Conservation (phyloP, 2,888 invertebrate genomes). For the Horisme vitalbata region DNA sequence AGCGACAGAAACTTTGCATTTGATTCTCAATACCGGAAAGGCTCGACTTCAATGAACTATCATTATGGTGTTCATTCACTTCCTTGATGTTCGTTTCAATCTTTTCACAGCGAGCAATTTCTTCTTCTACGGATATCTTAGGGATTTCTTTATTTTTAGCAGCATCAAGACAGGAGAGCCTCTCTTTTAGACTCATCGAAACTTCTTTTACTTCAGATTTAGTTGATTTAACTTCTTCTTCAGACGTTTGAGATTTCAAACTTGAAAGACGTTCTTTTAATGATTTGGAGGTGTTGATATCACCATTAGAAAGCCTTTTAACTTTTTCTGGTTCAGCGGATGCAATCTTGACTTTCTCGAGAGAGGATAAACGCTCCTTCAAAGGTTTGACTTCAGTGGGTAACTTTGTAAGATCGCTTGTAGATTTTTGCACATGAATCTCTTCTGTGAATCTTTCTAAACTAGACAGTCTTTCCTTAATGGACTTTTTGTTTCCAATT, state of each 20-base stretch:
- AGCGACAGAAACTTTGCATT: constrained; percentile 85
- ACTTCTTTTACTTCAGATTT: constrained; percentile 75
- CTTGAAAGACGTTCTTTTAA: constrained; percentile 76
- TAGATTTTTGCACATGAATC: constrained; percentile 66
- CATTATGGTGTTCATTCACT: constrained; percentile 52
- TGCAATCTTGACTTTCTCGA: constrained; percentile 81
- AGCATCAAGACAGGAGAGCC: constrained; percentile 76
- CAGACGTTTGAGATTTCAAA: constrained; percentile 71
- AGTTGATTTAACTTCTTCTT: constrained; percentile 63
- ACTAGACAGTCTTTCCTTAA: constrained; percentile 87
- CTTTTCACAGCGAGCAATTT: constrained; percentile 53
- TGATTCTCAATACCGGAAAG: constrained; percentile 76
- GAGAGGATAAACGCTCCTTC: constrained; percentile 84
- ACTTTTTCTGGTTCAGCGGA: constrained; percentile 72
- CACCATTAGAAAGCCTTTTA: constrained; percentile 72
- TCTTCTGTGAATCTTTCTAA: constrained; percentile 86
- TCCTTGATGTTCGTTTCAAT: constrained; percentile 51
- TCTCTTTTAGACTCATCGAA: constrained; percentile 80
- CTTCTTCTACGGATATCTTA: constrained; percentile 69
- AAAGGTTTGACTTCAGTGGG: constrained; percentile 85
- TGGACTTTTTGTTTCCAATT: constrained; percentile 85
- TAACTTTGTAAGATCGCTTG: constrained; percentile 72
- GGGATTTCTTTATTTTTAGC: constrained; percentile 76
- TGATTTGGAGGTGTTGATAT: constrained; percentile 66
- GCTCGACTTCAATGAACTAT: constrained; percentile 63